Conservation (phyloP, 2,113 vertebrate species). For the Urocolius indicus region DNA sequence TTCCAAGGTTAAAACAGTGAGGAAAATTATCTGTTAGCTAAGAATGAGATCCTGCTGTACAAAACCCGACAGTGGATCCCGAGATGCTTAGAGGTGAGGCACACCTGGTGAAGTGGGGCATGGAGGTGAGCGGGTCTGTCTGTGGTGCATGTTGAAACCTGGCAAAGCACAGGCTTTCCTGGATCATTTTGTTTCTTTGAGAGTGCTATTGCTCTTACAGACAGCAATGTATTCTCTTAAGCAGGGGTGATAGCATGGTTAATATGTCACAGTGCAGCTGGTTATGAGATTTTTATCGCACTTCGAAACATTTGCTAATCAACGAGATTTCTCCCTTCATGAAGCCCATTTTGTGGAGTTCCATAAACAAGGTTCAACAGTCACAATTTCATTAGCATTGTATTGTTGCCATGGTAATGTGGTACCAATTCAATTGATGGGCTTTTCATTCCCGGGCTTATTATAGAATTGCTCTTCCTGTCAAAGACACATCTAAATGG, state of each 20-base stretch:
- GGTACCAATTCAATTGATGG: conserved; percentile 59
- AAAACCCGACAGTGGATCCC: neutral
- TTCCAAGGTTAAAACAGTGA: neutral
- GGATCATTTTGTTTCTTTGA: neutral
- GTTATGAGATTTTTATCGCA: conserved; percentile 4
- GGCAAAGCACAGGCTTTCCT: neutral
- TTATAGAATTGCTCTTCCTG: conserved; percentile 61
- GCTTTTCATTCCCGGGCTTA: conserved; percentile 68
- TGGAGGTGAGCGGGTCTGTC: neutral
- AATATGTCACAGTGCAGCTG: neutral
- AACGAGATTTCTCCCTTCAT: conserved; percentile 31
- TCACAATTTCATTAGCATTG: conserved; percentile 72
- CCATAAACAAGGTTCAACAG: conserved; percentile 66
- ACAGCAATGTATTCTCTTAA: neutral
- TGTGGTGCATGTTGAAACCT: neutral
- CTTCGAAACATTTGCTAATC: conserved; percentile 23
- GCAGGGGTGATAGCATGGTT: neutral
- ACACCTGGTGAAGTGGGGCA: neutral
- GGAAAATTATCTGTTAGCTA: neutral
- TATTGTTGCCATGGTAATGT: conserved; percentile 71
- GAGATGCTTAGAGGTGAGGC: neutral
- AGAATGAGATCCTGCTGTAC: neutral
- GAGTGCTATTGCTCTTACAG: neutral
- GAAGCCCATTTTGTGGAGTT: conserved; percentile 49
- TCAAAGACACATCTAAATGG: conserved; percentile 56